These are phyloP conservation scores for Tricholauxania praeusta DNA, from an alignment of 2,888 invertebrate genomes.

Conservation along the genomic window DNA sequence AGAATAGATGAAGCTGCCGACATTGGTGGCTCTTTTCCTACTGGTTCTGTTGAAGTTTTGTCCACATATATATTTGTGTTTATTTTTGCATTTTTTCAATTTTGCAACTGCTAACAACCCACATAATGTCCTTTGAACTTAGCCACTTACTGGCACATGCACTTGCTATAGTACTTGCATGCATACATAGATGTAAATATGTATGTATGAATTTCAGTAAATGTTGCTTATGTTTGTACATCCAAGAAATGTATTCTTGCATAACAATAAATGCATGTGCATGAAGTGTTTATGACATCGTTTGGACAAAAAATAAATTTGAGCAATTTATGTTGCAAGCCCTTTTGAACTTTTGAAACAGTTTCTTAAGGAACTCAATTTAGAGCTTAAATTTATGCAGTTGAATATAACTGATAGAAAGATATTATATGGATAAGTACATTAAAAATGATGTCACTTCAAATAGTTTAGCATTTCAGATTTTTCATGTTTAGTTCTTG, in stretches of 20 bases:
- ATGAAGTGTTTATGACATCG: not conserved
- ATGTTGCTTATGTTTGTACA: not conserved
- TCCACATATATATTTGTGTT: not conserved
- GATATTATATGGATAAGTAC: too few relatives aligned
- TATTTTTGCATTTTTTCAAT: not conserved
- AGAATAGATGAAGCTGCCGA: too few relatives aligned
- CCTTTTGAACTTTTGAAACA: too few relatives aligned
- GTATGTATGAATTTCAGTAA: not conserved
- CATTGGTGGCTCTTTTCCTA: too few relatives aligned
- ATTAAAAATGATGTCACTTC: too few relatives aligned
- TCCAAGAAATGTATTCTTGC: not conserved
- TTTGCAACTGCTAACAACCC: slow-evolving; percentile 17
- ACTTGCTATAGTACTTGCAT: not conserved
- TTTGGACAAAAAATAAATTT: too few relatives aligned
- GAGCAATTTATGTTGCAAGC: too few relatives aligned
- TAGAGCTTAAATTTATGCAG: too few relatives aligned
- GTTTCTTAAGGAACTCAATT: too few relatives aligned
- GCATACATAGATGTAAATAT: not conserved
- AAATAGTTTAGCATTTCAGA: too few relatives aligned
- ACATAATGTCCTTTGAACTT: slow-evolving; percentile 35
- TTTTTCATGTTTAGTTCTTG: too few relatives aligned
- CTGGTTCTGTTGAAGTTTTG: not conserved
- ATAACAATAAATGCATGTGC: not conserved
- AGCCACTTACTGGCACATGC: slow-evolving; percentile 5
- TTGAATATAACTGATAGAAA: too few relatives aligned